Evolutionary conservation across 2,888 invertebrate genomes (phyloP).

Genomic region (Drosophila incognita): DNA sequence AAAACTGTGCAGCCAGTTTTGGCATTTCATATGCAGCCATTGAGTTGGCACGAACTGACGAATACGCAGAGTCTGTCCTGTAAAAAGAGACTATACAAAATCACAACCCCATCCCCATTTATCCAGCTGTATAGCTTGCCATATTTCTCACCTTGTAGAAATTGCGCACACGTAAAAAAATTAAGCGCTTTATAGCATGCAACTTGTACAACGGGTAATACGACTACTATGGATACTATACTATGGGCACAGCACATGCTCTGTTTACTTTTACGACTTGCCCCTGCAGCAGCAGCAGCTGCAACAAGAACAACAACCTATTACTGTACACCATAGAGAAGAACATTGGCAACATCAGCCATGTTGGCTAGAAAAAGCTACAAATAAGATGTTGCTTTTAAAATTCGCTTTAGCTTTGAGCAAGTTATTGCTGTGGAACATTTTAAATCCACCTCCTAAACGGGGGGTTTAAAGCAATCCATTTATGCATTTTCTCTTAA

Average conservation of each 20-base stretch:
- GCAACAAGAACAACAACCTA: slow-evolving; percentile 13
- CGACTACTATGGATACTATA: slow-evolving; percentile 29
- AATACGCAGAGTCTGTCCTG: not conserved
- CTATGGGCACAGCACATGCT: slow-evolving; percentile 66
- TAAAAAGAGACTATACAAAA: slow-evolving; percentile 21
- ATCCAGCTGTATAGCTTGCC: slow-evolving; percentile 16
- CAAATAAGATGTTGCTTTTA: not conserved
- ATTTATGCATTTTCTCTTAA: not conserved
- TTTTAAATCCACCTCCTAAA: not conserved
- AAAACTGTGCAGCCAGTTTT: not conserved
- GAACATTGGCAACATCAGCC: slow-evolving; percentile 16
- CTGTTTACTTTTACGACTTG: slow-evolving; percentile 79
- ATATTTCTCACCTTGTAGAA: slow-evolving; percentile 74
- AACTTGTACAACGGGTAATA: slow-evolving; percentile 42
- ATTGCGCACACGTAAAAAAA: slow-evolving; percentile 61
- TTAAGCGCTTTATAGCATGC: slow-evolving; percentile 77
- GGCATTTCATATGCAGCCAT: slow-evolving; percentile 5
- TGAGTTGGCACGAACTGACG: slow-evolving; percentile 1
- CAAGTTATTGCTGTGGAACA: not conserved
- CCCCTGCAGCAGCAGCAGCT: slow-evolving; percentile 35
- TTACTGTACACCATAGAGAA: slow-evolving; percentile 12
- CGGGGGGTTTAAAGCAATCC: not conserved
- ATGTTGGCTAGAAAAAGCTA: slow-evolving; percentile 21
- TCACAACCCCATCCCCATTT: not conserved
- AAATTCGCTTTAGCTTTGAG: not conserved